Evolutionary conservation across 92 coral and sea anemone species (phyloP), one percentile per base, ranked within the genome.

Genomic region (Bergia sp.): DNA sequence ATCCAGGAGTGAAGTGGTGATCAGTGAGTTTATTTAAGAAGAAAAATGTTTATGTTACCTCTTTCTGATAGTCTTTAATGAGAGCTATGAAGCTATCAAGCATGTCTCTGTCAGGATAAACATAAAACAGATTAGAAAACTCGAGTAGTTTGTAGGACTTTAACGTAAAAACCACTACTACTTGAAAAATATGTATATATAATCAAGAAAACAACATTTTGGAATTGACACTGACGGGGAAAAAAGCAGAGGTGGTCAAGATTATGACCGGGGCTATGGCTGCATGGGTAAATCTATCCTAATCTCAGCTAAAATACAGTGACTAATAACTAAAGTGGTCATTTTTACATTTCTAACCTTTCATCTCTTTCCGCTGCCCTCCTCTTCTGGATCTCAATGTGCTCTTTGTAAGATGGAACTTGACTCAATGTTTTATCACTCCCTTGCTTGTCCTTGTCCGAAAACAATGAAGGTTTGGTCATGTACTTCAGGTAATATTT

Each of bases 51-150:
- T 16, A 61, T 37, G 90, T 76, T 82, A 96, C 99, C 97, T 96
- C 99, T 76, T 95, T 95, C 23, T 94, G 96, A 83, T 96, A 96
- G 86, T 96, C 99, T 78, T 96, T 96, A 7, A 96, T 92, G 50
- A 96, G 94, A 49, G 94, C 93, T 45, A 96, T 95, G 55, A 96
- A 95, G 80, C 90, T 95, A 79, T 96, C 97, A 57, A 96, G 96
- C 81, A 95, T 90, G 82, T 96, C 98, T 82, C 99, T 96, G 91
- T 20, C 84, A 82, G 73, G 40, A 53, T 69, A 66, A 40, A 80
- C 36, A 57, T 6, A 37, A 3, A 86, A 43, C 49, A 74, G 18
- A 29, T 39, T 5, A 36, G 1, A 39, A 84, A 36, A 61, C 29
- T 8, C 8, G 53, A 47, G 53, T 47, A 47, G 4, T 47, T 47